Conservation (phyloP, 2,113 vertebrate genomes). For the Gasterosteus aculeatus region DNA sequence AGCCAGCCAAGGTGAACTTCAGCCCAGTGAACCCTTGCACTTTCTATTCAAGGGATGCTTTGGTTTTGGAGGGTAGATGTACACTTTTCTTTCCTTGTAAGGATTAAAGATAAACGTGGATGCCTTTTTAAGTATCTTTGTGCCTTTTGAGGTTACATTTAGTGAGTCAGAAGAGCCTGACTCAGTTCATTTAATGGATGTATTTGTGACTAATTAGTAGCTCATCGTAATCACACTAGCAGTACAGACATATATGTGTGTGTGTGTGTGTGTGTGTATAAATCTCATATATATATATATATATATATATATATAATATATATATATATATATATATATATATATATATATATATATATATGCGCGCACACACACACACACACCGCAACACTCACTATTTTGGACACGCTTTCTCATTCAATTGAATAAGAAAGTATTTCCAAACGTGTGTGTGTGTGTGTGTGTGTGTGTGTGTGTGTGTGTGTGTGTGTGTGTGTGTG, state of each 20-base stretch:
- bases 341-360: too few relatives aligned
- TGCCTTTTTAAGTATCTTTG: background rate
- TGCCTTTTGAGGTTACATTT: background rate
- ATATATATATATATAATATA: too few relatives aligned
- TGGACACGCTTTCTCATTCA: too few relatives aligned
- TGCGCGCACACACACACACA: too few relatives aligned
- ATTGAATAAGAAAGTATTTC: too few relatives aligned
- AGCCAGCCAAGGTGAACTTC: slow-evolving; percentile 74
- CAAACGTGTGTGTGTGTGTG: too few relatives aligned
- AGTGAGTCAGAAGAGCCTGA: background rate
- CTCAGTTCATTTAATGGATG: background rate
- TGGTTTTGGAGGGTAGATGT: background rate
- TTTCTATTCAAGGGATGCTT: background rate
- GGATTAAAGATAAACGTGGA: slow-evolving; percentile 5
- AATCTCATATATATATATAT: too few relatives aligned
- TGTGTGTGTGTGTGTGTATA: too few relatives aligned
- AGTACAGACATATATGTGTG: background rate
- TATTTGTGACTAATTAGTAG: background rate
- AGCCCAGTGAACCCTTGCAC: slow-evolving; percentile 1
- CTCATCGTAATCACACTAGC: background rate
- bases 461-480: too few relatives aligned
- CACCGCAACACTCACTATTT: too few relatives aligned
- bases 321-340: too few relatives aligned
- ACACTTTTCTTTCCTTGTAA: background rate
- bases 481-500: too few relatives aligned